phyloP scores from a whole-genome alignment of 2,888 invertebrate genomes.

The Standfussiana lucernea region DNA sequence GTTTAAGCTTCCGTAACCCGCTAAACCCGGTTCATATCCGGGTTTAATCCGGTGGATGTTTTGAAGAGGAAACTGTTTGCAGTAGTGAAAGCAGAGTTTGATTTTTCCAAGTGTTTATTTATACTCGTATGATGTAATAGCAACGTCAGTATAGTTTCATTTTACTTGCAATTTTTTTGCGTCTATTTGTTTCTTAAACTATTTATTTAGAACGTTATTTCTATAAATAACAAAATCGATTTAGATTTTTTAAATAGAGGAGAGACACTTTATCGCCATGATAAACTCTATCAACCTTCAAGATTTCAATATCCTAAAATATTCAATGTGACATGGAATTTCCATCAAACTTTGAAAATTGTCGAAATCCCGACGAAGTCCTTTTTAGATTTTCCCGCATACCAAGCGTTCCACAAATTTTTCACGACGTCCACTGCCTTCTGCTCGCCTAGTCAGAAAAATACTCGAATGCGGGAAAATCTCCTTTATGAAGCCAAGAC shows the following conservation, averaged over 20 bases:
- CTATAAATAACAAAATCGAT: neutral
- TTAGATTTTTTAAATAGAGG: neutral
- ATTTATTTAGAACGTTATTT: neutral
- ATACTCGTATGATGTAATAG: neutral
- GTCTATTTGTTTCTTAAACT: neutral
- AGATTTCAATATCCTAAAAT: neutral
- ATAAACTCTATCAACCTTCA: neutral
- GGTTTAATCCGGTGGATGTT: slow-evolving; percentile 59
- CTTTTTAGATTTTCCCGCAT: slow-evolving; percentile 54
- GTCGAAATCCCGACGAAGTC: slow-evolving; percentile 15
- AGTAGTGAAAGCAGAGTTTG: neutral
- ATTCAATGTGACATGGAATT: neutral
- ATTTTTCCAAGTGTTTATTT: neutral
- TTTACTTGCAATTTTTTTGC: neutral
- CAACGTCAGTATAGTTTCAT: neutral
- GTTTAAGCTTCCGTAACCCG: slow-evolving; percentile 87
- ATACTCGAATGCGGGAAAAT: slow-evolving; percentile 90
- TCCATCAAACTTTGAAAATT: neutral
- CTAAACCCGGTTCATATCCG: slow-evolving; percentile 85
- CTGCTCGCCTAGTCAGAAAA: slow-evolving; percentile 85
- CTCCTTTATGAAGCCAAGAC: slow-evolving; percentile 83
- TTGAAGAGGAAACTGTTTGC: neutral
- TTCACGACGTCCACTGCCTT: slow-evolving; percentile 67
- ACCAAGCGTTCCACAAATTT: slow-evolving; percentile 75
- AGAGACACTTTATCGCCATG: neutral